Evolutionary conservation across 2,113 vertebrate species (phyloP).

Genomic region (Taxidea taxus): DNA sequence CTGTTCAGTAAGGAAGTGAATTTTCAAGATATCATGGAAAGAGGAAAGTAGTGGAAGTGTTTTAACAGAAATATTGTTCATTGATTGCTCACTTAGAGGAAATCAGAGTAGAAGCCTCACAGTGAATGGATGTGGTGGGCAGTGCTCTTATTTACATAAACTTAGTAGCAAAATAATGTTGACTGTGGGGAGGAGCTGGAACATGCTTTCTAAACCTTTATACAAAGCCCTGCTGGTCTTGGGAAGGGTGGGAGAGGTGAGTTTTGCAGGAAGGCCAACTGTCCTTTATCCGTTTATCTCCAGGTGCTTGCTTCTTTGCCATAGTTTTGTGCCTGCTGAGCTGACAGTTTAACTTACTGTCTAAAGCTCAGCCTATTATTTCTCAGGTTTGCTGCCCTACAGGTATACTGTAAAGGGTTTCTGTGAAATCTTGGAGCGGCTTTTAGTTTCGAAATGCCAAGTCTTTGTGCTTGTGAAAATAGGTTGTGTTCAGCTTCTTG

Average conservation of each 20-base stretch:
- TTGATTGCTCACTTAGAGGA: neutral
- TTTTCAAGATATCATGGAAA: constrained; percentile 5
- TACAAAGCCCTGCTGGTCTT: neutral
- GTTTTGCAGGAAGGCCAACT: constrained; percentile 37
- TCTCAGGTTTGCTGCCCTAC: constrained; percentile 52
- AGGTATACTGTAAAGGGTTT: constrained; percentile 47
- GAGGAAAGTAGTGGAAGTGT: neutral
- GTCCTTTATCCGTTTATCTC: constrained; percentile 18
- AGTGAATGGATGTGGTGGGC: neutral
- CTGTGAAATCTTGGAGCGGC: constrained; percentile 39
- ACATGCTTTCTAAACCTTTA: neutral
- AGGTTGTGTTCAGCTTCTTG: constrained; percentile 57
- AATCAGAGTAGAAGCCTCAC: neutral
- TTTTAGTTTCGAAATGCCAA: constrained; percentile 53
- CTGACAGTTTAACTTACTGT: constrained; percentile 73
- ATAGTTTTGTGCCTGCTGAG: constrained; percentile 65
- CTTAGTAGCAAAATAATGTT: constrained; percentile 52
- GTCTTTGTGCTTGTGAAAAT: constrained; percentile 61
- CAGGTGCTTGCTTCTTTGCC: constrained; percentile 42
- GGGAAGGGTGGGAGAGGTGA: neutral
- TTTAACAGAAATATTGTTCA: neutral
- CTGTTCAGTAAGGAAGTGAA: neutral
- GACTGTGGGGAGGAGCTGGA: constrained; percentile 13
- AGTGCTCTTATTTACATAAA: neutral
- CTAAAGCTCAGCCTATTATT: constrained; percentile 60